phyloP scores from a whole-genome alignment of 1,140 invertebrate genomes.

The Drosophila serrata region DNA sequence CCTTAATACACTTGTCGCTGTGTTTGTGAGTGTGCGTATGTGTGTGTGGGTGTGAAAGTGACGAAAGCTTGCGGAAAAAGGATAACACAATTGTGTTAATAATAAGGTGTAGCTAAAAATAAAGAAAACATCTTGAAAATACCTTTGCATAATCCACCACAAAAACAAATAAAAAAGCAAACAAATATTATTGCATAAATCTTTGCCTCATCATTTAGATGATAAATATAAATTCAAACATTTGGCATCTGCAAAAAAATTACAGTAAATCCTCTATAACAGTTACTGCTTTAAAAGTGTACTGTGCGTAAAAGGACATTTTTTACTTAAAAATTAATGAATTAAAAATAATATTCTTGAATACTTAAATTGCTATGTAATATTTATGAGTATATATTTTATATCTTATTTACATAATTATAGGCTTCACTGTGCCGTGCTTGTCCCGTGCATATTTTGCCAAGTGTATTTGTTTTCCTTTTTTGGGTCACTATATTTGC shows the following conservation, averaged over 20 bases:
- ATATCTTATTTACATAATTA: not conserved
- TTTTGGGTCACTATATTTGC: conserved; percentile 38
- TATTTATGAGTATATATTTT: too few species aligned
- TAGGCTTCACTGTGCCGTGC: not conserved
- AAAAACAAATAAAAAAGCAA: not conserved
- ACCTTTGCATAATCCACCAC: conserved; percentile 43
- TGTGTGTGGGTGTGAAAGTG: conserved; percentile 65
- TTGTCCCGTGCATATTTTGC: not conserved
- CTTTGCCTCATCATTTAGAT: conserved; percentile 41
- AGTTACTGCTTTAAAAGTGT: not conserved
- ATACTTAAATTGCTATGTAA: too few species aligned
- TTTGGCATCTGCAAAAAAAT: conserved; percentile 15
- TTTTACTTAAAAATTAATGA: too few species aligned
- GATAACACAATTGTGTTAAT: conserved; percentile 51
- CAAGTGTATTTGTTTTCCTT: conserved; percentile 32
- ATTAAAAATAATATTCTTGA: too few species aligned
- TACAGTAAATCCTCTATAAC: not conserved
- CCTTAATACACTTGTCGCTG: conserved; percentile 38
- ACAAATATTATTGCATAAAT: conserved; percentile 56
- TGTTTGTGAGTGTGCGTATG: conserved; percentile 15
- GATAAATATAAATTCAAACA: conserved; percentile 46
- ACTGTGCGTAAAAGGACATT: not conserved
- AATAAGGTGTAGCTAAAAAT: conserved; percentile 29
- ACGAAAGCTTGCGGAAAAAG: conserved; percentile 68
- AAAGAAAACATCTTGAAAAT: conserved; percentile 9